A percentile compares a stretch with the other conserved stretches of the same genome.
Conservation (phyloP, 2,797 vertebrate species). For the Hirundo rustica region DNA sequence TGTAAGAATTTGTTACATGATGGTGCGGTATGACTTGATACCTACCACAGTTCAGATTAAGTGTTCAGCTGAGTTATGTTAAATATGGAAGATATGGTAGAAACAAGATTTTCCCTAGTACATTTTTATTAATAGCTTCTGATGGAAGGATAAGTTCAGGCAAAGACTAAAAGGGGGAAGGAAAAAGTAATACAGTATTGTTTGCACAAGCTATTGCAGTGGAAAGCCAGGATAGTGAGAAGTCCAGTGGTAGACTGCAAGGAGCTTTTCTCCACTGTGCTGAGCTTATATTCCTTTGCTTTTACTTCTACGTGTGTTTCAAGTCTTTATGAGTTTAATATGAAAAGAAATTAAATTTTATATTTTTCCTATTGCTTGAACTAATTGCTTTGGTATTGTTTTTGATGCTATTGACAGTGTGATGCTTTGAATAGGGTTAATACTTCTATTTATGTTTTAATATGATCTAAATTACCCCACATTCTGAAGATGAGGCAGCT, state of each 20-base stretch:
- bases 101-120: neutral
- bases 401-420: neutral
- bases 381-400: neutral
- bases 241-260: neutral
- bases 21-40: neutral
- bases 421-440: neutral
- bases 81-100: neutral
- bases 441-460: neutral
- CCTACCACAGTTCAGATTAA: neutral
- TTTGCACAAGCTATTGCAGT: neutral
- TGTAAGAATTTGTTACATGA: neutral
- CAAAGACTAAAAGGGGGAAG: neutral
- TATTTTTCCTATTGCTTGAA: neutral
- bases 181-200: neutral
- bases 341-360: neutral
- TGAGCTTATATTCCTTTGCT: neutral
- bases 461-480: neutral
- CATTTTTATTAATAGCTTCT: slow-evolving; percentile 8
- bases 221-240: neutral
- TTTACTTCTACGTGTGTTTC: neutral
- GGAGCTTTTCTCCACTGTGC: neutral
- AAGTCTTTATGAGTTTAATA: neutral
- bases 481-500: neutral
- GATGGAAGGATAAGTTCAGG: slow-evolving; percentile 17
- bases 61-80: neutral